A percentile compares a stretch with the other conserved stretches of the same genome.
Conservation (phyloP, 2,888 invertebrate genomes). For the Fissipunctia ypsillon region DNA sequence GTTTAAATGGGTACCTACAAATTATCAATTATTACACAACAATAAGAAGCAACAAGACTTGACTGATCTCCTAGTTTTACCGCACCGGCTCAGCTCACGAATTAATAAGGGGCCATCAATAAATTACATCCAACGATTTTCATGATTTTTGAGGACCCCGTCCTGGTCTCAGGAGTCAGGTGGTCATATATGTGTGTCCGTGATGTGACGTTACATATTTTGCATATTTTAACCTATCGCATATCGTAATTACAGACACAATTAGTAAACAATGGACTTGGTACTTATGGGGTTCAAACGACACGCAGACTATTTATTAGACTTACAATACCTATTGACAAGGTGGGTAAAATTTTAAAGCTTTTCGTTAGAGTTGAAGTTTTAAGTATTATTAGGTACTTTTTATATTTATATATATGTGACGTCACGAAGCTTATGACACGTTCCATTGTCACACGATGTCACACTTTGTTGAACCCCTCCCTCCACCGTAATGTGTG, state of each 20-base stretch:
- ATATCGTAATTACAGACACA: no score
- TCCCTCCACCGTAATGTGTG: neutral
- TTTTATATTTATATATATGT: neutral
- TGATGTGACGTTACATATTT: neutral
- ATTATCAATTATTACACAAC: no score
- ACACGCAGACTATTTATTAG: no score
- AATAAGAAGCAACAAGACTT: neutral
- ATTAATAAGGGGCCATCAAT: neutral
- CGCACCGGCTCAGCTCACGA: conserved; percentile 20
- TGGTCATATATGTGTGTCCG: neutral
- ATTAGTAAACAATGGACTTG: no score
- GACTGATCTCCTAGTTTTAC: neutral
- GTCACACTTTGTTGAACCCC: neutral
- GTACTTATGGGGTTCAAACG: no score
- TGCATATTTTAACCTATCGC: no score
- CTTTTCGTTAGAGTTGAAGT: neutral
- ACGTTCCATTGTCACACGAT: neutral
- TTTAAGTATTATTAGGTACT: neutral
- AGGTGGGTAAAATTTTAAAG: neutral
- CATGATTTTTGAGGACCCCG: neutral
- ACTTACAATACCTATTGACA: no score
- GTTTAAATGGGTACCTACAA: no score
- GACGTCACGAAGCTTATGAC: neutral
- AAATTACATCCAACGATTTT: neutral
- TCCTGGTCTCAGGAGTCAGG: neutral